Base-by-base conservation (phyloP, 2,888 invertebrate genomes). In the Philonicus albiceps region DNA sequence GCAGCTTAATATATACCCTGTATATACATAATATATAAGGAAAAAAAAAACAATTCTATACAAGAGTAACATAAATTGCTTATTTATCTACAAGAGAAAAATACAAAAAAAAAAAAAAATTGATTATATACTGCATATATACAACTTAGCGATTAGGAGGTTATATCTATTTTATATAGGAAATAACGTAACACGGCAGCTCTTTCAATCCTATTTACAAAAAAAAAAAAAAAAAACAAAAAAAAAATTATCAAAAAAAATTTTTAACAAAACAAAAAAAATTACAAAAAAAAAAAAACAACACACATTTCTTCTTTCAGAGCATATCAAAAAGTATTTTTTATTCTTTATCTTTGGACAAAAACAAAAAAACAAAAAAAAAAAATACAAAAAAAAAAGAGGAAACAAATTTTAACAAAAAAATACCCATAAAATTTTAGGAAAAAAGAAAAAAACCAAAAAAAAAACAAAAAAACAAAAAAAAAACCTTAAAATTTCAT, bases 171-270 rank as follows among this genome's bases (percentile, higher is more conserved):
- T 40, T 84, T 73, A 73, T 84, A 72, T n/a, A 8, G 37, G 64
- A 81, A 43, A 11, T 13, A 43, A 43, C 11, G 40, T 81, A 81
- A 55, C 73, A 84, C 73, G 73, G 84, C 84, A 84, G 84, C 84
- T 84, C 84, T 84, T 84, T 84, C 84, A 84, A 84, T 84, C 84
- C 84, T 84, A 84, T 84, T 84, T 84, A 84, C 84, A 84, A 22
- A 64, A 64, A 27, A 22, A 34, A 34, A 7, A 74, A 74, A n/a
- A 37, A 37, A 6, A 31, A 16, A 74, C 3, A 0, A 31, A 55
- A 34, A 34, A 64, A 43, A 30, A 31, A 30, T 72, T 72, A 72
- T 72, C 3, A n/a, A 49, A 49, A 49, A 49, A 49, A 49, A 49
- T 27, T 64, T 64, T 64, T 64, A 64, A 64, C 6, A 3, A 53